Evolutionary conservation across 2,113 vertebrate genomes (phyloP), one percentile per base, ranked within the genome.

Genomic region (Tenebrosternarchus preto): DNA sequence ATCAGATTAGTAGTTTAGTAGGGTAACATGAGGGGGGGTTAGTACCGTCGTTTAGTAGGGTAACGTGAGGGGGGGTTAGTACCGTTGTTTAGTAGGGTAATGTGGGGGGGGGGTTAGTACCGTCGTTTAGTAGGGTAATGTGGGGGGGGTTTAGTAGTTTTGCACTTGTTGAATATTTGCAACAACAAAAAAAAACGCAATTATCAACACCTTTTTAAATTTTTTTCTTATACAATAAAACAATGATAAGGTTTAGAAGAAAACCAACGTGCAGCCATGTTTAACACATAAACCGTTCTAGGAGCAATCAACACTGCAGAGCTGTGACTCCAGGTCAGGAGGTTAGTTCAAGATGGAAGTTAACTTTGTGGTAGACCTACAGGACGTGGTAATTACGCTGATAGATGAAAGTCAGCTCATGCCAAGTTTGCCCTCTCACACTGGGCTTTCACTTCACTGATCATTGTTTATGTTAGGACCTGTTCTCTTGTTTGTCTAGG

Each of bases 1-100:
- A 57, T 73, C 73, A 80, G 73, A 66, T 61, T 70, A 80, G 73
- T 80, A 56, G 78, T 73, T 73, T 80, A 73, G 78, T 57, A 20
- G 70, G 53, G 72, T 73, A n/a, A 36, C 33, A 4, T 36, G 6
- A 36, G 33, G 33, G 3, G 33, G 2, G 33, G 33, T n/a, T n/a
- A n/a, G n/a, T n/a, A n/a, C n/a, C n/a, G 73, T 80, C 57, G 78
- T 73, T 73, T 80, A 73, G 78, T 57, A 20, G 70, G 53, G 72
- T 73, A n/a, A 36, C 33, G 2, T 36, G 6, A 36, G 33, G 33
- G 3, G 33, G 2, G 33, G 33, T n/a, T n/a, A n/a, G n/a, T n/a
- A n/a, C n/a, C n/a, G 73, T 80, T 66, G 78, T 73, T 73, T 80
- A 73, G 78, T 57, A 20, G 70, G 53, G 72, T 73, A n/a, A 36